Conservation (phyloP, 2,797 vertebrate species). For the Cossypha dichroa region DNA sequence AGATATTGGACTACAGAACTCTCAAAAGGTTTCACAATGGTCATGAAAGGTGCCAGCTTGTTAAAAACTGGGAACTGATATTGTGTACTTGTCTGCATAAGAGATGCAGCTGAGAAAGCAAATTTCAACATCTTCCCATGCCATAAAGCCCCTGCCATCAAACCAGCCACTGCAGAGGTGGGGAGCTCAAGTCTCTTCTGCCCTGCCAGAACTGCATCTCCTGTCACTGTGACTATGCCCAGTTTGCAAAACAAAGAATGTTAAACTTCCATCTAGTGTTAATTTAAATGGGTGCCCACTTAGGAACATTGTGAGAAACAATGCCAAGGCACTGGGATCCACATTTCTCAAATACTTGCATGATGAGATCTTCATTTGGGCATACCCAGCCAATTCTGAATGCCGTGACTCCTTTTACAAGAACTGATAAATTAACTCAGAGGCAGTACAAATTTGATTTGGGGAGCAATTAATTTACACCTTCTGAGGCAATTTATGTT, state of each 20-base stretch:
- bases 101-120: background rate
- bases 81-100: background rate
- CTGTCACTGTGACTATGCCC: background rate
- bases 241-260: background rate
- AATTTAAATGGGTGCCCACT: accelerated
- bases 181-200: background rate
- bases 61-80: background rate
- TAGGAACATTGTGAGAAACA: background rate
- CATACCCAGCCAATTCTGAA: background rate
- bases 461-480: background rate
- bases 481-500: background rate
- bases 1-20: background rate
- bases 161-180: accelerated
- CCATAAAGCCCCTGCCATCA: background rate
- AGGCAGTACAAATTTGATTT: background rate
- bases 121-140: background rate
- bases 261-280: background rate
- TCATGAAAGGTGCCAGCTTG: background rate
- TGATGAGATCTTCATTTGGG: background rate
- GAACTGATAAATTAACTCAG: background rate
- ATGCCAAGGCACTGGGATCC: background rate
- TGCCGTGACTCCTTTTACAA: background rate
- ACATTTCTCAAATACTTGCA: background rate
- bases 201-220: background rate
- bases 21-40: background rate